These are phyloP conservation scores for Anastrepha obliqua DNA, from an alignment of 1,140 invertebrate genomes.

Conservation along the genomic window DNA sequence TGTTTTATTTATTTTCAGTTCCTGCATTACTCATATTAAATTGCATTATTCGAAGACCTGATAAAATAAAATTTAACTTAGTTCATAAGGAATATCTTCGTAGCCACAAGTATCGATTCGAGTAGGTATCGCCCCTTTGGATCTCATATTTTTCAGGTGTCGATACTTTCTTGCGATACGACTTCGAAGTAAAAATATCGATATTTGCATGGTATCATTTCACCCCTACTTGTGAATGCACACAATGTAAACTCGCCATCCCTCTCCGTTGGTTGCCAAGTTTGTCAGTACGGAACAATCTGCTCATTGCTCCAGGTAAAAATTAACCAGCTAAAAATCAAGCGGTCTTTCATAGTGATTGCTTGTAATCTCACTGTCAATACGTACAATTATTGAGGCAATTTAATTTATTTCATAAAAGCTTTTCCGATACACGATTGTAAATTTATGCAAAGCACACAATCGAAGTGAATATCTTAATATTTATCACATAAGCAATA, in stretches of 20 bases:
- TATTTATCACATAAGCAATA: neutral
- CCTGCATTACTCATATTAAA: too few species aligned
- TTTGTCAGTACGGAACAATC: constrained; percentile 12
- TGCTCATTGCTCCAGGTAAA: neutral
- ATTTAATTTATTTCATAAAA: constrained; percentile 45
- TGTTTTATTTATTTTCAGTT: too few species aligned
- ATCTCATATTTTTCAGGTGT: too few species aligned
- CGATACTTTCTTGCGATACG: too few species aligned
- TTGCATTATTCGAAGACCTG: too few species aligned
- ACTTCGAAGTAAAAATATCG: too few species aligned
- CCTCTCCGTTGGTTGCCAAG: neutral
- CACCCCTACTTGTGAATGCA: neutral
- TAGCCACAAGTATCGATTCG: too few species aligned
- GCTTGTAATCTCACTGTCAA: constrained; percentile 6
- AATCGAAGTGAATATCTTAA: constrained; percentile 8
- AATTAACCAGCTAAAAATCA: constrained; percentile 5
- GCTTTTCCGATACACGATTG: neutral
- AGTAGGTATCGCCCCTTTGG: too few species aligned
- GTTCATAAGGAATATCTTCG: too few species aligned
- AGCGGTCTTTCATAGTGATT: constrained; percentile 15
- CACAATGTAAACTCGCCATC: neutral
- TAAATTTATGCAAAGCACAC: neutral
- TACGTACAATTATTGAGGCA: constrained; percentile 35
- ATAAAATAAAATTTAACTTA: too few species aligned
- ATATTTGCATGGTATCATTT: too few species aligned